Evolutionary conservation across 2,113 vertebrate species (phyloP), one percentile per base, ranked within the genome.

Genomic region (Siniperca chuatsi): DNA sequence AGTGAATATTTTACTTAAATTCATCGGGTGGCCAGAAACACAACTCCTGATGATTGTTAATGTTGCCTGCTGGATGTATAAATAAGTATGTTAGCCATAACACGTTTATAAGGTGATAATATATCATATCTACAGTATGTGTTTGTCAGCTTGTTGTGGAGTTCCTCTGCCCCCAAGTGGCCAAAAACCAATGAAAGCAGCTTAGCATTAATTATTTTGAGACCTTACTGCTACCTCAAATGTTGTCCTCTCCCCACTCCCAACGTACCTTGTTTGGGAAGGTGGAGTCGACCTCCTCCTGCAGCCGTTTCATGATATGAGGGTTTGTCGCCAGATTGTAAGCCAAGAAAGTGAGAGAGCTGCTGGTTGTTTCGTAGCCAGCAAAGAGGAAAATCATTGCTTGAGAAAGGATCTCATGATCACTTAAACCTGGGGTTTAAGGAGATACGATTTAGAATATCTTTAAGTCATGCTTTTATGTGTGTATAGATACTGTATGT

Each of bases 351-450:
- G 71, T 84, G 35, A 97, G 93, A 16, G 96, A 86, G 67, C 76
- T 94, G 90, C 97, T 97, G 60, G 65, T 96, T 52, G 96, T 96
- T 79, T 97, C 97, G 29, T 96, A 98, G 8, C 97, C 97, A 65
- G 95, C 97, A 62, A 97, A 89, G 74, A 97, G 87, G 79, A 97
- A 98, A 46, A 92, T 40, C 78, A 97, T 88, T 10, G 96, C 92
- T 67, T 97, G 96, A 23, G 96, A 95, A 48, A 96, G 92, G 83
- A 97, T 94, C 90, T 98, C 97, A 12, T 95, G 93, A 79, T 97
- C 96, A 4, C 46, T 97, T 66, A 97, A 91, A 40, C 94, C 97
- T 97, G 87, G 11, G 67, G 81, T 72, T 35, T n/a, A 9, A 33
- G 21, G n/a, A 54, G 16, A 75, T 10, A 12, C 16, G 7, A 66